Conservation (phyloP, 2,113 vertebrate genomes). For the Leucopsar rothschildi region DNA sequence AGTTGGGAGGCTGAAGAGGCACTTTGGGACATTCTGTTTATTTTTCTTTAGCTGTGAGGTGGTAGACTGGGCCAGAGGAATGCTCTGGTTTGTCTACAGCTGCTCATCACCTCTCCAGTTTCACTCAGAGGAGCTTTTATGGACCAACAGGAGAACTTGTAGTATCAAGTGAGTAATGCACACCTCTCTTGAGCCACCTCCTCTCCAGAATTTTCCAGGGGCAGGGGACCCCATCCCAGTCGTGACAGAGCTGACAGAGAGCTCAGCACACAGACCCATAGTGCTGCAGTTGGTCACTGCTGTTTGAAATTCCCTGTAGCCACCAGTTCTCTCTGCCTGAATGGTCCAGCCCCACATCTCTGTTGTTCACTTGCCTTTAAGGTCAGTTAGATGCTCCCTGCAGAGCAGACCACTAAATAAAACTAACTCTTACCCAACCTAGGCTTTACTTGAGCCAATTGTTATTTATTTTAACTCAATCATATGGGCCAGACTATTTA, state of each 20-base stretch:
- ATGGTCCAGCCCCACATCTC: not conserved
- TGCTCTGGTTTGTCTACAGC: not conserved
- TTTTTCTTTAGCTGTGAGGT: not conserved
- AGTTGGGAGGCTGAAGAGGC: not conserved
- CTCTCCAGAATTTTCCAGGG: not conserved
- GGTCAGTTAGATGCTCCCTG: not conserved
- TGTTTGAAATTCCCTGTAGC: not conserved
- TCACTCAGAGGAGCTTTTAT: not conserved
- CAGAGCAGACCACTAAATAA: not conserved
- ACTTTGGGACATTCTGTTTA: not conserved
- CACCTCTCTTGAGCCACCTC: not conserved
- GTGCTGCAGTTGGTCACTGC: not conserved
- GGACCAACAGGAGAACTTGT: not conserved
- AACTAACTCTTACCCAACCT: not conserved
- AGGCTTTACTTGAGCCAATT: not conserved
- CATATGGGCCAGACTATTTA: not conserved
- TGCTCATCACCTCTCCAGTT: not conserved
- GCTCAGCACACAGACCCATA: not conserved
- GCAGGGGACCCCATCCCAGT: accelerated
- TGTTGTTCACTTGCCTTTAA: not conserved
- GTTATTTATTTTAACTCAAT: not conserved
- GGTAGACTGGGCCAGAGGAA: not conserved
- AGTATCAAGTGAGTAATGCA: not conserved
- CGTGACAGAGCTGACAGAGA: not conserved
- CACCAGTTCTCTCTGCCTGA: not conserved